phyloP scores from a whole-genome alignment of 2,888 invertebrate genomes.

The Capitulum mitella region DNA sequence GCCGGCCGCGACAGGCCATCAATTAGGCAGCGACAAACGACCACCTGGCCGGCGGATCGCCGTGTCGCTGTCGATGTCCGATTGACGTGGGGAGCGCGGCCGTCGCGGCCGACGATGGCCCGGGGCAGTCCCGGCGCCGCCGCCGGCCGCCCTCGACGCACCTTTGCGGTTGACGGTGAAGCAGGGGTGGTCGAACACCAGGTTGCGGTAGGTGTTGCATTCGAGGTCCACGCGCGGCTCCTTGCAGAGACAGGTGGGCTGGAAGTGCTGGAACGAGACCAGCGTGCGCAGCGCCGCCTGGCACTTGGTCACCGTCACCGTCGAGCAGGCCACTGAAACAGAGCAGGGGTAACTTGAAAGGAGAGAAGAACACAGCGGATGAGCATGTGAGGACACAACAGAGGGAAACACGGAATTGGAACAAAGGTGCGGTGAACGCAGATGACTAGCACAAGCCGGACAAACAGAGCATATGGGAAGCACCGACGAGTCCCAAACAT shows the following conservation, averaged over 20 bases:
- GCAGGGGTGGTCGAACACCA: constrained; percentile 84
- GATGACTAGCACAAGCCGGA: too few species aligned
- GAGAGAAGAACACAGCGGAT: too few species aligned
- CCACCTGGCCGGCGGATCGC: background rate
- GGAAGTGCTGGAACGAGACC: constrained; percentile 87
- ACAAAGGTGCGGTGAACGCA: too few species aligned
- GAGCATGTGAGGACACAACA: too few species aligned
- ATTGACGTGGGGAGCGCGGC: background rate
- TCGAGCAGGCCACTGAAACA: constrained; percentile 78
- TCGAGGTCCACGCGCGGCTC: constrained; percentile 62
- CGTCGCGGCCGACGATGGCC: background rate
- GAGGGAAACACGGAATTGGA: too few species aligned
- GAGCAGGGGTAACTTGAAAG: too few species aligned
- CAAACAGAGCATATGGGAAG: too few species aligned
- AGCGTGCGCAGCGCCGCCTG: constrained; percentile 81
- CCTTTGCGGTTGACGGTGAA: constrained; percentile 83
- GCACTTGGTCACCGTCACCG: constrained; percentile 86
- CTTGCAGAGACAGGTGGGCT: constrained; percentile 83
- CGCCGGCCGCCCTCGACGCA: background rate
- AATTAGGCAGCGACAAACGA: background rate
- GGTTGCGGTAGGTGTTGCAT: constrained; percentile 36
- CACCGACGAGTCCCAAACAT: too few species aligned
- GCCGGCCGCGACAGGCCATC: background rate
- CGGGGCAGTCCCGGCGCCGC: too few species aligned
- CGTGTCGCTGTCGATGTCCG: background rate